Conservation (phyloP, 2,888 invertebrate genomes). For the Pristionchus arcanus region DNA sequence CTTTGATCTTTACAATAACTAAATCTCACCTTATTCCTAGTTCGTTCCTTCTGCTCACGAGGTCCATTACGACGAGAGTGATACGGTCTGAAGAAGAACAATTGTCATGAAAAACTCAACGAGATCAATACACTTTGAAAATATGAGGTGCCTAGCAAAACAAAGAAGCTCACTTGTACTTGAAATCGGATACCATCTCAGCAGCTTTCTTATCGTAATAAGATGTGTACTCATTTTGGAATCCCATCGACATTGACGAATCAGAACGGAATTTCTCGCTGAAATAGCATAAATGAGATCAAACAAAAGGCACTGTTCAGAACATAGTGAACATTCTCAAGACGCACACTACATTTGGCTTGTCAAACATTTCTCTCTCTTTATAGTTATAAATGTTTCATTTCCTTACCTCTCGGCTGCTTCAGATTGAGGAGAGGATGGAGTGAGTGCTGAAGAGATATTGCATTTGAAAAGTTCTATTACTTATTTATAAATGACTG, state of each 20-base stretch:
- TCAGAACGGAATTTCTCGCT: background rate
- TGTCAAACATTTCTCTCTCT: too few relatives aligned
- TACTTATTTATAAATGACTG: too few relatives aligned
- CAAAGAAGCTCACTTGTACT: background rate
- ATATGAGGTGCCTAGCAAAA: background rate
- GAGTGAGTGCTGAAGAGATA: background rate
- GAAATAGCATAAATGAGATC: background rate
- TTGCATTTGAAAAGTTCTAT: too few relatives aligned
- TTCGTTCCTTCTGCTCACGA: background rate
- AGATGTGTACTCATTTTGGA: background rate
- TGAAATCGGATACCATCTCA: background rate
- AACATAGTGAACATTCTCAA: too few relatives aligned
- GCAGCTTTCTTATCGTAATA: constrained; percentile 7
- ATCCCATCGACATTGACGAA: background rate
- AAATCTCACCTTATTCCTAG: too few relatives aligned
- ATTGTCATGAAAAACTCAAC: background rate
- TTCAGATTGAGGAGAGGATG: background rate
- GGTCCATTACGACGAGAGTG: constrained; percentile 13
- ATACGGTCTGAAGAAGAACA: constrained; percentile 1
- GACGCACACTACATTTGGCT: too few relatives aligned
- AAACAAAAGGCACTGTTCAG: too few relatives aligned
- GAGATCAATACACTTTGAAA: background rate
- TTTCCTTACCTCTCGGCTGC: too few relatives aligned
- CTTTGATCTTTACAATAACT: too few relatives aligned
- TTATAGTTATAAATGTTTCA: too few relatives aligned